A percentile compares a stretch with the other conserved stretches of the same genome.
phyloP scores from a whole-genome alignment of 1,140 invertebrate genomes.

The Leptinotarsa undecemlineata region DNA sequence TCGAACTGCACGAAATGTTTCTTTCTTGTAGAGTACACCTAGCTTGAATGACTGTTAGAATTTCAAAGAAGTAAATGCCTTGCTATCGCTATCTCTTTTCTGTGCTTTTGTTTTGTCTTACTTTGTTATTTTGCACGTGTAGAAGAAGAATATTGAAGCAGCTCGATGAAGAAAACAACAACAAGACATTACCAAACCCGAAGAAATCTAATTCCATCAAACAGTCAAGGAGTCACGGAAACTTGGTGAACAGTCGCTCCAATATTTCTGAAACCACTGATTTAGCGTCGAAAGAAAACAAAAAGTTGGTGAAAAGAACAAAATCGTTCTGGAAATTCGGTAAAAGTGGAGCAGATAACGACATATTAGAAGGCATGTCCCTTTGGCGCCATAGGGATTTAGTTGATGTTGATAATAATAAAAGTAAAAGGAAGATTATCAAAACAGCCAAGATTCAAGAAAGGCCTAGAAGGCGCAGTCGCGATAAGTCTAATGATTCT shows the following conservation, averaged over 20 bases:
- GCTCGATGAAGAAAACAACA: constrained; percentile 61
- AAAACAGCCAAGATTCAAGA: constrained; percentile 39
- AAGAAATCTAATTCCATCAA: constrained; percentile 31
- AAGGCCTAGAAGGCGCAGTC: constrained; percentile 33
- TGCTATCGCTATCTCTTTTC: constrained; percentile 11
- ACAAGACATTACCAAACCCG: constrained; percentile 61
- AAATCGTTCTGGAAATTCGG: constrained; percentile 86
- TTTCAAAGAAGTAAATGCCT: constrained; percentile 12
- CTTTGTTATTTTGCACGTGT: constrained; percentile 39
- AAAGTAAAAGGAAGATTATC: constrained; percentile 47
- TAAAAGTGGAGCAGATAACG: constrained; percentile 67
- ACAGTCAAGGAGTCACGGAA: constrained; percentile 57
- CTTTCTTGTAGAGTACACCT: constrained; percentile 1
- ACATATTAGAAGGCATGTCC: constrained; percentile 81
- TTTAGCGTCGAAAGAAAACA: constrained; percentile 58
- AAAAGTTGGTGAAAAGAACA: constrained; percentile 71
- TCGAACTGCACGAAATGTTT: background rate
- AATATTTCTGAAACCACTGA: constrained; percentile 55
- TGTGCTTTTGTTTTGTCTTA: constrained; percentile 17
- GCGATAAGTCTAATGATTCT: constrained; percentile 53
- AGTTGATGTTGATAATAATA: constrained; percentile 67
- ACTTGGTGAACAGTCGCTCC: constrained; percentile 59
- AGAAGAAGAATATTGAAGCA: constrained; percentile 36
- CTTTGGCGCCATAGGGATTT: constrained; percentile 83
- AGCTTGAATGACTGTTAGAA: background rate